Evolutionary conservation across 2,113 vertebrate species (phyloP), one percentile per base, ranked within the genome.

Genomic region (Actenoides lindsayi): DNA sequence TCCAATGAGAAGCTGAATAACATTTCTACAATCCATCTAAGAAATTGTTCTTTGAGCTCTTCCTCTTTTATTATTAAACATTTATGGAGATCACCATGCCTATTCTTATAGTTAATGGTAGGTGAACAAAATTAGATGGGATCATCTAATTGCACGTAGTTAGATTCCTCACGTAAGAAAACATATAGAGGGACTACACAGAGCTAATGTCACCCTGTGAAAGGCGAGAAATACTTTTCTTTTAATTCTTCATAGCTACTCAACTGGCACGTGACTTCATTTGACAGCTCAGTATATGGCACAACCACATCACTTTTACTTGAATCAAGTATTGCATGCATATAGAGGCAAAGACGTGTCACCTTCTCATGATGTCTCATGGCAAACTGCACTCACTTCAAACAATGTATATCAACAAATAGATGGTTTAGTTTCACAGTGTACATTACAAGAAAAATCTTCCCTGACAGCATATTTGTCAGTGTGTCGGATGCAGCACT

Each of bases 381-480:
- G 73, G 73, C 83, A 96, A 95, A 90, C 79, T 89, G 60, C 83
- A 96, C 53, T 91, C 69, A 76, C 73, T 96, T 91, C 65, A 94
- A 92, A 95, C 80, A 95, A 89, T 92, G 90, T 96, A 79, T 95
- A 87, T 92, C 96, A 96, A 97, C 95, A 96, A 93, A 93, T 90
- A 83, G 83, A 87, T 92, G 88, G 60, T 89, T 94, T 95, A 25
- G 9, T 93, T 95, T 97, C 95, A 95, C 94, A 96, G 93, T 93
- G 90, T 96, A 96, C 86, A 92, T 96, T 92, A 87, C 93, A 96
- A 83, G 75, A 86, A 87, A 94, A 95, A 81, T 93, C 94, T 87
- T 94, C 68, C 75, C 82, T 94, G 95, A 87, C 93, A 97, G 93
- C 80, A 90, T 97, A 96, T 96, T 97, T 96, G 94, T 94, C 94